Evolutionary conservation across 1,140 invertebrate genomes (phyloP).

Genomic region (Halesus radiatus): DNA sequence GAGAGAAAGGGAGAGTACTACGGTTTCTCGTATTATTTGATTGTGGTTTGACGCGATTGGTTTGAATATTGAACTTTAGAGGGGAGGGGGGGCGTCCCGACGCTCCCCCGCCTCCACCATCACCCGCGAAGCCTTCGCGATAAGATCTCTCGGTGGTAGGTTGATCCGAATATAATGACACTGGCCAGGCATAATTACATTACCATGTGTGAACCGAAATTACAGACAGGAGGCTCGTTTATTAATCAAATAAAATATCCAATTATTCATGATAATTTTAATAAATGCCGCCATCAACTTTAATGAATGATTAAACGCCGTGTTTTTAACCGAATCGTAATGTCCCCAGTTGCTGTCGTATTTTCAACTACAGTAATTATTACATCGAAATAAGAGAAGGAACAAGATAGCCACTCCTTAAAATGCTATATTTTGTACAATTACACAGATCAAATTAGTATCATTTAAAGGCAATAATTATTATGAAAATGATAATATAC

Average conservation of each 20-base stretch:
- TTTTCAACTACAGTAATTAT: no score
- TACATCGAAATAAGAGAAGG: background rate
- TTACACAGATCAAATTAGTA: no score
- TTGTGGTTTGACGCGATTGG: constrained; percentile 41
- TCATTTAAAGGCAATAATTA: no score
- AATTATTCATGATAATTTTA: background rate
- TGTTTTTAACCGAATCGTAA: no score
- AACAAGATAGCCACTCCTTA: no score
- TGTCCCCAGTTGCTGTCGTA: no score
- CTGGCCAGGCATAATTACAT: background rate
- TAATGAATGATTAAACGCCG: background rate
- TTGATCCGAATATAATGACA: constrained; percentile 14
- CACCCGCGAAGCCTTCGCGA: background rate
- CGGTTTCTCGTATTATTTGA: constrained; percentile 39
- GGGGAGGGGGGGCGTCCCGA: constrained; percentile 12
- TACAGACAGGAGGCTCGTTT: background rate
- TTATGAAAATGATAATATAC: no score
- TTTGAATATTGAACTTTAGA: constrained; percentile 12
- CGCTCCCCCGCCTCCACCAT: background rate
- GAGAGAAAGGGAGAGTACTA: constrained; percentile 43
- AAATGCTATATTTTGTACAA: no score
- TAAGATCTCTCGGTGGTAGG: constrained; percentile 14
- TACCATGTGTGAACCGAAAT: background rate
- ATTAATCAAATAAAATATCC: background rate
- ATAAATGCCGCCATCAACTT: constrained; percentile 9